Evolutionary conservation across 2,888 invertebrate genomes (phyloP), one percentile per base, ranked within the genome.

Genomic region (Abscondita cerata): DNA sequence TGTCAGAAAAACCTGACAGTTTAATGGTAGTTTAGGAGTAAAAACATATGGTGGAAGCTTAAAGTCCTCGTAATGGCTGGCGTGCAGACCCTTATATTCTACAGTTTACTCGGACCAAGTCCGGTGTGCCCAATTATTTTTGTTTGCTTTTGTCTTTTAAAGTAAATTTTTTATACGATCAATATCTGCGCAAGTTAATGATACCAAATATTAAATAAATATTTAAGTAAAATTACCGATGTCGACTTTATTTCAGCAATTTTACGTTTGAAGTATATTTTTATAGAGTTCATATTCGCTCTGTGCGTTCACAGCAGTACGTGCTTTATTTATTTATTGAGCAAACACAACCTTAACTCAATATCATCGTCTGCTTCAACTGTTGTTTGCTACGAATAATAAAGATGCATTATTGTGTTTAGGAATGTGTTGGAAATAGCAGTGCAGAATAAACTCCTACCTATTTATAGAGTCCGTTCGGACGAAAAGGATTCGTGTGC

Each of bases 201-300:
- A 70, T 70, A 69, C 68, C 67, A 68, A 69, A 69, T 69, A 67
- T 66, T 69, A 68, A 70, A 72, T 69, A 74, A 73, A 73, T 73
- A 74, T 74, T 73, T 73, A 67, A 65, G 59, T 70, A 73, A 73
- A 70, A 56, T 61, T 46, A n/a, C n/a, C 55, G 34, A 25, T 19
- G 33, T 46, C 38, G 48, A 20, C 11, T 48, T 25, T 38, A 18
- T 44, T 40, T 41, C 34, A 9, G 36, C 18, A 13, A n/a, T 33
- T 46, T 46, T 19, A 44, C 16, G 13, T 31, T 44, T 41, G 20
- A 25, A 25, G 20, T 54, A 40, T 59, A 52, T 52, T 59, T 52
- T 59, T 59, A 52, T 53, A 52, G 50, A 51, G 33, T 55, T 55
- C 55, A 60, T 55, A 60, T 60, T 55, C 52, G 31, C 16, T 40